phyloP scores from a whole-genome alignment of 1,140 invertebrate genomes.

The Rhyzopertha dominica region DNA sequence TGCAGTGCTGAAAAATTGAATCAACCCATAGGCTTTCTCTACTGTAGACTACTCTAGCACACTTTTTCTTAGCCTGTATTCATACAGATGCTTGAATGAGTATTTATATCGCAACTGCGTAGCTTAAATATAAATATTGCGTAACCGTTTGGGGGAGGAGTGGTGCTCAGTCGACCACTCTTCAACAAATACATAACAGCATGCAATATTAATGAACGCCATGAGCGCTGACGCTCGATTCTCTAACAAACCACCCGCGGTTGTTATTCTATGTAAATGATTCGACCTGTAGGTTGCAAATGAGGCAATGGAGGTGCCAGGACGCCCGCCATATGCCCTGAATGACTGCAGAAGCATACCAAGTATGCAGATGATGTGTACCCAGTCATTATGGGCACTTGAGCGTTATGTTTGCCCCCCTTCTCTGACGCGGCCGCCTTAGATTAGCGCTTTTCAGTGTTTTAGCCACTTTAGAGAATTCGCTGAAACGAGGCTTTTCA shows the following conservation, averaged over 20 bases:
- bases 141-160: no score
- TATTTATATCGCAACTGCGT: no score
- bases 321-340: slow-evolving; percentile 16
- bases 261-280: slow-evolving; percentile 42
- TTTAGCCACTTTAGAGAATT: background rate
- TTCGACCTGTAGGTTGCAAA: slow-evolving; percentile 38
- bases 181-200: slow-evolving; percentile 25
- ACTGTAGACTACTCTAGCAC: no score
- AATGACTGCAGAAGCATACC: background rate
- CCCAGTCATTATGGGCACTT: slow-evolving; percentile 36
- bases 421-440: background rate
- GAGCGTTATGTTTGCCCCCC: slow-evolving; percentile 26
- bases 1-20: no score
- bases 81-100: no score
- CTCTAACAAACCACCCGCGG: slow-evolving; percentile 29
- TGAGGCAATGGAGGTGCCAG: slow-evolving; percentile 29
- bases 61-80: no score
- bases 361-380: slow-evolving; percentile 36
- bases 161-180: no score
- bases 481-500: background rate
- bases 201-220: slow-evolving; percentile 39
- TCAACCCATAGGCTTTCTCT: no score
- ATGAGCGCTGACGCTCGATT: slow-evolving; percentile 16
- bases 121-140: no score
- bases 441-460: background rate